Base-by-base conservation (phyloP, 2,888 invertebrate genomes). In the Phyllotreta striolata region DNA sequence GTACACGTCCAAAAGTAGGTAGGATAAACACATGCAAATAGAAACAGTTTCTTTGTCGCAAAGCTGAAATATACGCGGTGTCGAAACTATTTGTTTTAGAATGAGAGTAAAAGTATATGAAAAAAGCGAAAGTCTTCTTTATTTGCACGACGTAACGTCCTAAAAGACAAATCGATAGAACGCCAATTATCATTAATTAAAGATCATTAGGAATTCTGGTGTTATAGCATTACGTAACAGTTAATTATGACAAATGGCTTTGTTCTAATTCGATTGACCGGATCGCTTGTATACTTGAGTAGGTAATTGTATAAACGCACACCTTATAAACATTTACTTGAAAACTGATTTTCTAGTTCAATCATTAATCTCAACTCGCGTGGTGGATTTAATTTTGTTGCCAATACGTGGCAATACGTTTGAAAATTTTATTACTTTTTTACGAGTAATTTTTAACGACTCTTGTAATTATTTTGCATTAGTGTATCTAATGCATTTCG, bases 81-180 rank as follows among this genome's bases (percentile, higher is more conserved):
- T 47, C 47, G 47, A 9, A 24, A 47, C 9, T 13, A 9, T 47
- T 47, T 24, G 24, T 7, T 47, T 47, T 47, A 7, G 47, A 47
- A 47, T 14, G n/a, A 47, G 14, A 47, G 47, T 47, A 47, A 47
- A 44, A 44, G 44, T 44, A 44, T 13, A 3, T 24, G 12, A 44
- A 44, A 44, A 44, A 44, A 47, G 47, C 9, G 47, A 47, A 47
- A 47, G 47, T 47, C 47, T 47, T 47, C 47, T 47, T 47, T 47
- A 47, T 47, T 47, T 47, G 24, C 47, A 47, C 47, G 34, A 47
- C 34, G 24, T 4, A 24, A 24, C 24, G 24, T 14, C 6, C 24
- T 1, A n/a, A 24, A 9, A 34, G 34, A 47, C 47, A 14, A 47
- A 47, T 47, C 47, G 47, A 47, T 14, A 47, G 34, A 47, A 14